Evolutionary conservation across 2,888 invertebrate species (phyloP).

Genomic region (Drosophila peninsularis): DNA sequence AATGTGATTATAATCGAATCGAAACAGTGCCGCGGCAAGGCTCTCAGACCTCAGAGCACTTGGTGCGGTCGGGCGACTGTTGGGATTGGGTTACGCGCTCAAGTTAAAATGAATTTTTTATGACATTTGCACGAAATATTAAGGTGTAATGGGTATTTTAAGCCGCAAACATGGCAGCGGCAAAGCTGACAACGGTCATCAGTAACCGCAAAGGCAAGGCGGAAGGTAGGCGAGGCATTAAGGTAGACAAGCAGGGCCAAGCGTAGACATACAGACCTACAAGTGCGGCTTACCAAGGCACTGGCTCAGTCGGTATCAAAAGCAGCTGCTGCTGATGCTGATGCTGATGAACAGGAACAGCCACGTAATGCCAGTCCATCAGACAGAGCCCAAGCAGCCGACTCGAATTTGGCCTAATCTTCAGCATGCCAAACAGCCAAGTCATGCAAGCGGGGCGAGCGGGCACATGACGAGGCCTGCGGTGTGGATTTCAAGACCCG

Average conservation of each 20-base stretch:
- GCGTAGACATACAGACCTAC: conserved; percentile 55
- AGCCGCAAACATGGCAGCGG: conserved; percentile 55
- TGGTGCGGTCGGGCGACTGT: conserved; percentile 19
- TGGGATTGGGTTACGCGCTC: conserved; percentile 62
- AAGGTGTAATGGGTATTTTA: conserved; percentile 69
- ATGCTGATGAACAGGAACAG: conserved; percentile 9
- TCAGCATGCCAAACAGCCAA: conserved; percentile 65
- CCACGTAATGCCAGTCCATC: conserved; percentile 39
- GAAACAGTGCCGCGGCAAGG: conserved; percentile 36
- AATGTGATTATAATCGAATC: conserved; percentile 75
- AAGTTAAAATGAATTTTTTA: conserved; percentile 71
- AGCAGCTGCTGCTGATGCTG: conserved; percentile 11
- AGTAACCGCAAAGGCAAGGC: conserved; percentile 37
- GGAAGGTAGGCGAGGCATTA: neutral
- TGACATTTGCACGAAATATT: conserved; percentile 77
- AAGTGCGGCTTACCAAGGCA: conserved; percentile 77
- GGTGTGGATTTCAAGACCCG: conserved; percentile 22
- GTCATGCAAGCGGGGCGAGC: conserved; percentile 33
- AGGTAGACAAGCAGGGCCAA: conserved; percentile 1
- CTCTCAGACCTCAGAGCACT: conserved; percentile 7
- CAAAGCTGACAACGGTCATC: conserved; percentile 64
- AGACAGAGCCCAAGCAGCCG: conserved; percentile 7
- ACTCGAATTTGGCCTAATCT: conserved; percentile 56
- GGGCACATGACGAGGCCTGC: neutral
- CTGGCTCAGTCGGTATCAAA: conserved; percentile 20